Evolutionary conservation across 2,888 invertebrate genomes (phyloP), one percentile per base, ranked within the genome.

Genomic region (Hemaris fuciformis): DNA sequence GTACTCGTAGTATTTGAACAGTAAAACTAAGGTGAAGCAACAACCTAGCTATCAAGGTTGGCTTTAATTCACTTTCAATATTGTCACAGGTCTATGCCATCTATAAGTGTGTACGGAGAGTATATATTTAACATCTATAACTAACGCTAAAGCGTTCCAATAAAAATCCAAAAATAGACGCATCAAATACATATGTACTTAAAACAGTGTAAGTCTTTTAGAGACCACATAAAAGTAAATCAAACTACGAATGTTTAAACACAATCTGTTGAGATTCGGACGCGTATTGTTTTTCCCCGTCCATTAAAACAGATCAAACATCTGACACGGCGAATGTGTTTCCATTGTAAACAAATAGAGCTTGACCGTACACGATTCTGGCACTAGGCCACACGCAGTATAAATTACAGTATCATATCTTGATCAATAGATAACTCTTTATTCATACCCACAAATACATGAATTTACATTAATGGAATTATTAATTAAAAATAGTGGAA

Each of bases 261-360:
- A 64, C 61, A 62, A 48, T 53, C 61, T 46, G 48, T 27, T 57
- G 61, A 61, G 58, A 63, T 66, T 62, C 25, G 53, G 60, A 38
- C 18, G 48, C 38, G 34, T 74, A 77, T 80, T 88, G 86, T 87
- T 86, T 85, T 87, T 80, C 80, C 74, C 74, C 73, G 70, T 72
- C 73, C 79, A 76, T 85, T 85, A 85, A 87, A 86, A 76, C 81
- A 66, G 83, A 87, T 87, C 82, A 82, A 84, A 87, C 87, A 84
- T 80, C 83, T 77, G 79, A 81, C 77, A 73, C 74, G 66, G 79
- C 82, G 79, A 84, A 86, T 87, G 87, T 89, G 86, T 89, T 89
- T 89, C 87, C 84, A 85, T 81, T 85, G 80, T 83, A 88, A 88
- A 89, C 85, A 86, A 71, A 73, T 34, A 45, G 38, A 38, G 57